phyloP scores from a whole-genome alignment of 2,113 vertebrate species.

The Orientallactaga bullata region DNA sequence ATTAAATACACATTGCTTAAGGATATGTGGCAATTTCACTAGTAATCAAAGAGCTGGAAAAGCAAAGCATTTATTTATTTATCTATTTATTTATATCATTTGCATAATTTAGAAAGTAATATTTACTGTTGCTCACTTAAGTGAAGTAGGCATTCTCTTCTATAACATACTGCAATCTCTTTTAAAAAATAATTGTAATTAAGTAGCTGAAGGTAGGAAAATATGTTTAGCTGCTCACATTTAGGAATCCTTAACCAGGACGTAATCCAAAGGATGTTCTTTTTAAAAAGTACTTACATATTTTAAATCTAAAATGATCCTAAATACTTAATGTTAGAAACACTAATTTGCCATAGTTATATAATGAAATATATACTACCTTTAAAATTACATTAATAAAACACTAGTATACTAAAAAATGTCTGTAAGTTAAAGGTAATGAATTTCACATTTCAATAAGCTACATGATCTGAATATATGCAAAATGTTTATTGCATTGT shows the following conservation, averaged over 20 bases:
- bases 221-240: background rate
- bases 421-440: too few relatives aligned
- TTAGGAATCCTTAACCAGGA: background rate
- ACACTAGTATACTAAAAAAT: too few relatives aligned
- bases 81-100: background rate
- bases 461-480: background rate
- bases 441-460: too few relatives aligned
- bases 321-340: background rate
- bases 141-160: background rate
- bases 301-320: conserved; percentile 6
- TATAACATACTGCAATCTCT: too few relatives aligned
- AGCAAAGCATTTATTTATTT: background rate
- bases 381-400: background rate
- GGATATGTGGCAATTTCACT: background rate
- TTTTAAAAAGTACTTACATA: background rate
- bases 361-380: background rate
- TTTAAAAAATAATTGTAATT: too few relatives aligned
- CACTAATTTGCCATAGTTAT: background rate
- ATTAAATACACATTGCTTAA: background rate
- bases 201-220: too few relatives aligned
- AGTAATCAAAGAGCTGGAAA: background rate
- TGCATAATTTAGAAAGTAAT: background rate
- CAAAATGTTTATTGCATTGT: background rate
- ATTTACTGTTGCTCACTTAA: background rate
- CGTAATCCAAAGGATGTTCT: background rate